Evolutionary conservation across 2,888 invertebrate species (phyloP).

Genomic region (Himalopsyche kuldschensis): DNA sequence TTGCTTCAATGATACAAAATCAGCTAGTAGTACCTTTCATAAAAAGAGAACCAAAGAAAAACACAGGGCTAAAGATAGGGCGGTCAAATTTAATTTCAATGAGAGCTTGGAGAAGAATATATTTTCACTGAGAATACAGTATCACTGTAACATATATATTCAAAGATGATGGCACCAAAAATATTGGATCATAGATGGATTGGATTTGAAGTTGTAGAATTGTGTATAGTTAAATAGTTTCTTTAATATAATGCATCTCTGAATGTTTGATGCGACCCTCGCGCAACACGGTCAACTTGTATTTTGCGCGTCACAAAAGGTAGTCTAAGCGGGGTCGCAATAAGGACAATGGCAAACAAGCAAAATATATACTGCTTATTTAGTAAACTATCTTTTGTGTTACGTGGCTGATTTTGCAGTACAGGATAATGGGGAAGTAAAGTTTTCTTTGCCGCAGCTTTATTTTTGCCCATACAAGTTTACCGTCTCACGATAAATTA

Average conservation of each 20-base stretch:
- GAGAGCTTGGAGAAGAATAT: too few relatives aligned
- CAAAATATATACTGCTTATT: conserved; percentile 39
- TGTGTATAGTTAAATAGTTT: too few relatives aligned
- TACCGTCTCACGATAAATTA: neutral
- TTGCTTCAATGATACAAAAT: too few relatives aligned
- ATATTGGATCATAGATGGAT: too few relatives aligned
- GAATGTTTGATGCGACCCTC: neutral
- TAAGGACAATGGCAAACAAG: conserved; percentile 34
- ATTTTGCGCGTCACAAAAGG: conserved; percentile 7
- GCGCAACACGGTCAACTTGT: neutral
- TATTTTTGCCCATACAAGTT: neutral
- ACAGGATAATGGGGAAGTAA: neutral
- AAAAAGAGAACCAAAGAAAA: too few relatives aligned
- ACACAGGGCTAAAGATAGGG: too few relatives aligned
- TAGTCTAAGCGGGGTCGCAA: conserved; percentile 11
- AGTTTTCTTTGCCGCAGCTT: neutral
- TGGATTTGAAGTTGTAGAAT: too few relatives aligned
- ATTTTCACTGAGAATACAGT: too few relatives aligned
- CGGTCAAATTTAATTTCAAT: too few relatives aligned
- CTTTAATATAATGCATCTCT: neutral
- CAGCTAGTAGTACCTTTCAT: too few relatives aligned
- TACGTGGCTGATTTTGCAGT: conserved; percentile 4
- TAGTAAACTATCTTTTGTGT: conserved; percentile 31
- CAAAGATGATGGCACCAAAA: too few relatives aligned
- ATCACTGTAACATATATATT: too few relatives aligned